Base-by-base conservation (phyloP, 2,113 vertebrate genomes). In the Aegotheles bennettii region DNA sequence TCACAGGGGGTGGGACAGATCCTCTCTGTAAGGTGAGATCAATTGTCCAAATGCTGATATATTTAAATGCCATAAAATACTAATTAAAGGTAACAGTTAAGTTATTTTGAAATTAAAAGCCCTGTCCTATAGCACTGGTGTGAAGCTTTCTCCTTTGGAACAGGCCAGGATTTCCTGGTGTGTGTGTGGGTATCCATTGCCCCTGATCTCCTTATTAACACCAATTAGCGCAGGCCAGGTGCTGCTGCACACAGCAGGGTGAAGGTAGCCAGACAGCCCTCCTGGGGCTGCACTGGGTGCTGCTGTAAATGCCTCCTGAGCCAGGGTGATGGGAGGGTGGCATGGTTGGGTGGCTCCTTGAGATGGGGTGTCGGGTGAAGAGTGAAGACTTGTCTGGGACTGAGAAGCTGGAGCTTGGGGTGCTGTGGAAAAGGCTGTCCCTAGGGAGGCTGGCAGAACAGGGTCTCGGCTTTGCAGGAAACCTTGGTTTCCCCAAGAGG, bases 311-410 rank as follows among this genome's bases (percentile, higher is more conserved):
- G 16, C 7, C 8, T 45, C 29, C 60, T 35, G 33, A 59, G 25
- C 16, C 42, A 16, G 38, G 36, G 11, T 33, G 35, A 25, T 3
- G 5, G 2, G 5, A 84, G 38, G 26, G 23, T 26, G 20, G 11
- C 4, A 5, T 18, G 19, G 14, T 53, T 67, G 7, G 7, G 14
- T 2, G 19, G 9, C 17, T 64, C 26, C 59, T 74, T 0, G 0
- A 47, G 12, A 19, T 10, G 11, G 38, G 7, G 15, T 4, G 5
- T 33, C 25, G 45, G 14, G 29, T 38, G 29, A 33, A 67, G 23
- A 82, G 21, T 0, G 0, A 40, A 24, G 29, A n/a, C 15, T 79
- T 31, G 9, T 26, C 28, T 51, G 48, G 13, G 4, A 18, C n/a
- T 7, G 33, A 83, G 38, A 11, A 83, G 7, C 17, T 50, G 15